Evolutionary conservation across 2,888 invertebrate species (phyloP), one percentile per base, ranked within the genome.

Genomic region (Rhingia rostrata): DNA sequence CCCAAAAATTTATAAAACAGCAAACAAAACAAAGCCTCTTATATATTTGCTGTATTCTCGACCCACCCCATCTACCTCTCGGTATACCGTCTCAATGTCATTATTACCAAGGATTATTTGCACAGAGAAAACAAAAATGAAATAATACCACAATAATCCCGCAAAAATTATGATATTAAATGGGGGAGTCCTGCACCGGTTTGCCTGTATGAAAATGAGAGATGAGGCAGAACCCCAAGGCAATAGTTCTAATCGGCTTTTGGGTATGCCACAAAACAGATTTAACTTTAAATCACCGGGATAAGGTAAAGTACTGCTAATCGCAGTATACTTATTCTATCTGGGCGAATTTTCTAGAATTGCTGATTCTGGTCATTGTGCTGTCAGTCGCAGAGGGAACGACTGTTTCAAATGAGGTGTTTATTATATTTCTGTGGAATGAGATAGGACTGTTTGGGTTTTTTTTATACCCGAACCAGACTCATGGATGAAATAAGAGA

Each of bases 91-190:
- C 63, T 78, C 69, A 37, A 63, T 77, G 67, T 54, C 69, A 78
- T 78, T 78, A 78, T 78, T 39, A 63, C 63, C 49, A 54, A 49
- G 60, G 64, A 79, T 79, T 72, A 72, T 79, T 70, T 72, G 77
- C 35, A 35, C 35, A 39, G 51, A 43, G 43, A 72, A 79, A 72
- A 72, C 78, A 79, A 64, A 70, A 79, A 79, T 63, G 64, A 79
- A 72, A 72, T 79, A 79, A 79, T 79, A 64, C 79, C 72, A 33
- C 51, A 79, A 58, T 72, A 79, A 79, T 72, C 79, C 72, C 37
- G 39, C 72, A 72, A 72, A 72, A 72, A 79, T 79, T 79, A 72
- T 72, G 79, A 66, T 79, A 79, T 79, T 79, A 79, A 79, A 60
- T 43, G 37, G 32, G 6, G 37, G 58, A 58, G 56, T 56, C 14